These are phyloP conservation scores for Pelecanoides urinatrix DNA, from an alignment of 2,113 vertebrate species.

Conservation along the genomic window DNA sequence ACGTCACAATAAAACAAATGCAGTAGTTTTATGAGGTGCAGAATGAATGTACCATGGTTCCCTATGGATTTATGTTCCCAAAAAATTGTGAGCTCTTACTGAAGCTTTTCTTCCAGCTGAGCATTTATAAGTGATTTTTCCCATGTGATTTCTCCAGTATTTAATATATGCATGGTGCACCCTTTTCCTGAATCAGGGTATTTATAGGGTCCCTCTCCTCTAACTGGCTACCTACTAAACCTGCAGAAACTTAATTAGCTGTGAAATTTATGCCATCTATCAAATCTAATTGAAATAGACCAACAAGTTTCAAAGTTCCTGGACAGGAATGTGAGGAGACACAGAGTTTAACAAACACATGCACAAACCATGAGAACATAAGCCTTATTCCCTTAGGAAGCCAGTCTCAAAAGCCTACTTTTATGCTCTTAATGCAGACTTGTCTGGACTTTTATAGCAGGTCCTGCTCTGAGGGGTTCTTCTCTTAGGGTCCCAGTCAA, in stretches of 20 bases:
- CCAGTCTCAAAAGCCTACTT: not conserved
- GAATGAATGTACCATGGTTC: not conserved
- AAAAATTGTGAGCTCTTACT: not conserved
- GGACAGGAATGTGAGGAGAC: not conserved
- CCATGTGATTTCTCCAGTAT: not conserved
- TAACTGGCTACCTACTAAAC: not conserved
- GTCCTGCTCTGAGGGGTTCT: not conserved
- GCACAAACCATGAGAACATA: not conserved
- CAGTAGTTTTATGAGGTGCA: not conserved
- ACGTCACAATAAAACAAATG: not conserved
- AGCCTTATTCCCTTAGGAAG: not conserved
- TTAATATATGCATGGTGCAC: not conserved
- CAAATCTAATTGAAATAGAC: not conserved
- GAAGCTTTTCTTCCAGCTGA: not conserved
- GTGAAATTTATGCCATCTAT: not conserved
- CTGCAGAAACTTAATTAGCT: not conserved
- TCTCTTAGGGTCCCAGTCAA: not conserved
- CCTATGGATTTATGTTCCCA: not conserved
- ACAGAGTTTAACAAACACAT: not conserved
- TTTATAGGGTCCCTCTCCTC: not conserved
- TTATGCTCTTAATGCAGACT: not conserved
- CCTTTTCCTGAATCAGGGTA: not conserved
- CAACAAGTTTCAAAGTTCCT: not conserved
- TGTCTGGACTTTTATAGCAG: not conserved
- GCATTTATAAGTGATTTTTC: not conserved